These are phyloP conservation scores for Volucella bombylans DNA, from an alignment of 2,888 invertebrate genomes.

Conservation along the genomic window DNA sequence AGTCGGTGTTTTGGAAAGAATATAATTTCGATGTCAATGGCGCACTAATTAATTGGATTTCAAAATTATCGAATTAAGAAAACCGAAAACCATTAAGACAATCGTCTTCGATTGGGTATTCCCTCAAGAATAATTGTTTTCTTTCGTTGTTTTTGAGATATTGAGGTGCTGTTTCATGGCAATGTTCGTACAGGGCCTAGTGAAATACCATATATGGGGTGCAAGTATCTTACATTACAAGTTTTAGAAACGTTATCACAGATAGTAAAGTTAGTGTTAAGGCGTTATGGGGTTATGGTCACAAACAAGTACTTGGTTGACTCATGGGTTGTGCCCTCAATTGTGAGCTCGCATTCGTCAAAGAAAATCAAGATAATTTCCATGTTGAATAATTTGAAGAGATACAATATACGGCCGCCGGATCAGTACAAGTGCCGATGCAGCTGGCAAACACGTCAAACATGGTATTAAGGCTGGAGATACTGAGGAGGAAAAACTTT, in stretches of 20 bases:
- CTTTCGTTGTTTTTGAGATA: too few relatives aligned
- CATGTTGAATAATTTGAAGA: constrained; percentile 78
- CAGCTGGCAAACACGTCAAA: constrained; percentile 94
- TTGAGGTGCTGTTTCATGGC: too few relatives aligned
- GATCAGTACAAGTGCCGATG: constrained; percentile 95
- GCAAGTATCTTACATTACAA: too few relatives aligned
- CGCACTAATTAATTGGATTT: constrained; percentile 32
- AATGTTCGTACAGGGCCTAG: too few relatives aligned
- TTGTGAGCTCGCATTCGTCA: constrained; percentile 81
- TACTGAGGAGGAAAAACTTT: constrained; percentile 88
- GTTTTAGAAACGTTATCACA: too few relatives aligned
- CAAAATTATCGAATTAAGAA: constrained; percentile 20
- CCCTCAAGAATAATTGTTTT: neutral
- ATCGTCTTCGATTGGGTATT: constrained; percentile 50
- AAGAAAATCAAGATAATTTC: constrained; percentile 86
- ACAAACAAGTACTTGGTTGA: constrained; percentile 47
- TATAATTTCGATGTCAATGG: constrained; percentile 22
- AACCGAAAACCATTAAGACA: constrained; percentile 36
- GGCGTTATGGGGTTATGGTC: neutral
- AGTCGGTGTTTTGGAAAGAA: constrained; percentile 12
- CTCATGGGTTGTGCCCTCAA: constrained; percentile 31
- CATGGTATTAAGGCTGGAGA: constrained; percentile 89
- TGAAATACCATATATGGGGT: too few relatives aligned
- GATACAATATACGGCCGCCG: too few relatives aligned
- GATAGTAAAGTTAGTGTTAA: too few relatives aligned